phyloP scores from a whole-genome alignment of 2,797 vertebrate species.

The Phyllotis vaccarum region DNA sequence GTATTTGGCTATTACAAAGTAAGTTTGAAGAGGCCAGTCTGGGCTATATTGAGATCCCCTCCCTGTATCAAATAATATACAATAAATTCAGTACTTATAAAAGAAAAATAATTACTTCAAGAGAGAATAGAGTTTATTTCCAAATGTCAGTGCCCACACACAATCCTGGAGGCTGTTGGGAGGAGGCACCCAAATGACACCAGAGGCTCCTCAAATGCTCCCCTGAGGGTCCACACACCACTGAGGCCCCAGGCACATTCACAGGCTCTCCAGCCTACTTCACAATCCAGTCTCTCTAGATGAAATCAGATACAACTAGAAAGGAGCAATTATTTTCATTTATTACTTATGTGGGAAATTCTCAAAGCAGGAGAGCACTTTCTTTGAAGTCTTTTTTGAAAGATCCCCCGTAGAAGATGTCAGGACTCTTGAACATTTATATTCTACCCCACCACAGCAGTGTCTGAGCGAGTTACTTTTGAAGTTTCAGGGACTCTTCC shows the following conservation, averaged over 20 bases:
- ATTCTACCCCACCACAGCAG: constrained; percentile 75
- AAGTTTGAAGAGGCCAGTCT: background rate
- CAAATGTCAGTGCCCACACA: background rate
- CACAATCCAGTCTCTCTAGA: constrained; percentile 57
- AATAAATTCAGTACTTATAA: background rate
- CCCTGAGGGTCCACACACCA: background rate
- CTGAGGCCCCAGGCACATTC: background rate
- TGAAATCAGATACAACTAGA: constrained; percentile 61
- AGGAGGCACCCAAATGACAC: background rate
- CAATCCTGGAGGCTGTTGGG: background rate
- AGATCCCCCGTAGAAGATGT: constrained; percentile 65
- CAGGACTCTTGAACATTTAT: constrained; percentile 74
- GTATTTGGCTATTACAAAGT: background rate
- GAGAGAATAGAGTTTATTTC: constrained; percentile 8
- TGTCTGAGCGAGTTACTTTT: constrained; percentile 73
- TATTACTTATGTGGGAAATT: constrained; percentile 72
- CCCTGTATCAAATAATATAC: background rate
- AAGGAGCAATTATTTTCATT: constrained; percentile 77
- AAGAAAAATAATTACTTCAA: background rate
- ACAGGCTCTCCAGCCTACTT: constrained; percentile 33
- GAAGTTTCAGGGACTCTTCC: constrained; percentile 76
- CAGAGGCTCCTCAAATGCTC: background rate
- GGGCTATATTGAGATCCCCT: background rate
- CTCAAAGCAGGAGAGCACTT: constrained; percentile 67
- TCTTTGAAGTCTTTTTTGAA: constrained; percentile 77